phyloP scores from a whole-genome alignment of 2,113 vertebrate genomes.

The Eulacestoma nigropectus region DNA sequence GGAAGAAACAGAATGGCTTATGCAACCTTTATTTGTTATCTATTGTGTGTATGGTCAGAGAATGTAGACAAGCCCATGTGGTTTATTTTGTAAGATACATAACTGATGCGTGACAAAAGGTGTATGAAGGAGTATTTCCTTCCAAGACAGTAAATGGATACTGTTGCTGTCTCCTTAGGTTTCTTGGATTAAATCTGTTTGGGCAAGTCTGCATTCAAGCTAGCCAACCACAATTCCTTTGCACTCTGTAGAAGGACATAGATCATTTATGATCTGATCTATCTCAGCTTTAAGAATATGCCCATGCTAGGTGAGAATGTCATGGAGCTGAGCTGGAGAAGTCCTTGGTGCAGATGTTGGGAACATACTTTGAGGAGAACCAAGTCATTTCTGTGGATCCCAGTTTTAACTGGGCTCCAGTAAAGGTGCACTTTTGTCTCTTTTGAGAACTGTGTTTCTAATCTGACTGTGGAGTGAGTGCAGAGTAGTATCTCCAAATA shows the following conservation, averaged over 20 bases:
- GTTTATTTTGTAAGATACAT: neutral
- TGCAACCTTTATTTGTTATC: neutral
- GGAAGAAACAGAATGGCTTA: neutral
- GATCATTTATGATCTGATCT: neutral
- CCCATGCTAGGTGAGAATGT: neutral
- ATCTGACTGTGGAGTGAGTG: neutral
- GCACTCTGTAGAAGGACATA: neutral
- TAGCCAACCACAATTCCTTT: neutral
- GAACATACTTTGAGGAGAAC: neutral
- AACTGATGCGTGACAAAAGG: neutral
- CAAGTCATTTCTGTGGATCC: neutral
- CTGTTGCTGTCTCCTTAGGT: neutral
- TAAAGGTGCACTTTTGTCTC: neutral
- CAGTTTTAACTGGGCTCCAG: neutral
- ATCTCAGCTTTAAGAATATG: neutral
- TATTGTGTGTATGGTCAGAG: neutral
- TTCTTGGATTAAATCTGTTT: neutral
- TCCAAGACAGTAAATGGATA: neutral
- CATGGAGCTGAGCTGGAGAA: neutral
- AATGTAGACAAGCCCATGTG: neutral
- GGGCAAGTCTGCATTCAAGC: neutral
- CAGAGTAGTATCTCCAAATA: neutral
- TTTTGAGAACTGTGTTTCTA: neutral
- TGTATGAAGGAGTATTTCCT: neutral
- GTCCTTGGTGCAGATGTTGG: neutral